Base-by-base conservation (phyloP, 2,113 vertebrate genomes). In the Apodemus sylvaticus region DNA sequence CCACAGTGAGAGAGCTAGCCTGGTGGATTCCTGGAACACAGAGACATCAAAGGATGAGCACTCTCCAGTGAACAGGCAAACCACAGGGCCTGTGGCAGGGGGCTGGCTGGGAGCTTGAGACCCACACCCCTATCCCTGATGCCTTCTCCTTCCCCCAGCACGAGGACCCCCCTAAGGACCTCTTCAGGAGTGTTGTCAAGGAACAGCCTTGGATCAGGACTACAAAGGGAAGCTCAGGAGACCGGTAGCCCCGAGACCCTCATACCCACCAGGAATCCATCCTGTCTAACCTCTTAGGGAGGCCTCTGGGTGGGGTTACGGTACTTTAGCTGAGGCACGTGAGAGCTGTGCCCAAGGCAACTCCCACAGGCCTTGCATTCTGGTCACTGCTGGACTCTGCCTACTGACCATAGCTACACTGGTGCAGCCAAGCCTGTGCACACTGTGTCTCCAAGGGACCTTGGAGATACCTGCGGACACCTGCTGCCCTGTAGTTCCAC, bases 381-480 rank as follows among this genome's bases (percentile, higher is more conserved):
- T 91, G 0, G 2, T 39, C 96, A 85, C 76, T n/a, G 48, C 10
- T 94, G 48, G 2, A 26, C 9, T 39, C 51, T 39, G 16, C 3
- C 45, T 55, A 17, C 36, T 42, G 0, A 26, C 53, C 39, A 24
- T 3, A 24, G 31, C 64, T 51, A 0, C 24, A 0, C 11, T 78
- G 71, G 78, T 11, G n/a, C 7, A 36, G 6, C 42, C 17, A 20
- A 68, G n/a, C 55, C 0, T 31, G 77, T 7, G 60, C 0, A 0
- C 22, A 42, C 62, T 71, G 36, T 29, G 29, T 71, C 83, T 85
- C n/a, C 4, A 42, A 62, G 12, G 71, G 77, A 58, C 26, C 70
- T 66, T 0, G 42, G 66, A 39, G 24, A 4, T 1, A 20, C n/a
- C 68, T 39, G 45, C 36, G 2, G 66, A 36, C 53, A 77, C 83